These are phyloP conservation scores for Sebastes matsubarae DNA, from an alignment of 2,797 vertebrate genomes.

Conservation along the genomic window DNA sequence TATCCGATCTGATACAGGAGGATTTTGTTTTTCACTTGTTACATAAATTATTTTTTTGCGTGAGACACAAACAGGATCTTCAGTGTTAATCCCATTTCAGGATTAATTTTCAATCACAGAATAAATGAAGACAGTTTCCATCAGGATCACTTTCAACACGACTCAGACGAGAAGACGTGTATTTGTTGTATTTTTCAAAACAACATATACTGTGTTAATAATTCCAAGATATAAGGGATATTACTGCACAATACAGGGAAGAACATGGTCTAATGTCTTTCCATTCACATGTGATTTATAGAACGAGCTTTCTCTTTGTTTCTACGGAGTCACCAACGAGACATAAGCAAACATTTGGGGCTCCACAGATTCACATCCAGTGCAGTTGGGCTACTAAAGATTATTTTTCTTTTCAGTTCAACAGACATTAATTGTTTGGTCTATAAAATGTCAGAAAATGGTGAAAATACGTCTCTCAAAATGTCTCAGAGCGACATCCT, in stretches of 20 bases:
- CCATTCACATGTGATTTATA: neutral
- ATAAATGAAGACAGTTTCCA: constrained; percentile 7
- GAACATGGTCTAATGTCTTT: neutral
- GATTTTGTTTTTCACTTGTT: constrained; percentile 19
- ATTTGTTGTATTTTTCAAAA: neutral
- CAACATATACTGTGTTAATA: neutral
- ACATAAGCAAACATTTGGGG: neutral
- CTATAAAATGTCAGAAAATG: neutral
- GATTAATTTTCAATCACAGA: constrained; percentile 50
- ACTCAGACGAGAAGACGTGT: neutral
- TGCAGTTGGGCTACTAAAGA: too few species aligned
- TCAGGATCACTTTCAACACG: neutral
- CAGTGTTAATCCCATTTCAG: constrained; percentile 35
- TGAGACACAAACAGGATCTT: constrained; percentile 29
- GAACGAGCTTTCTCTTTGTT: neutral
- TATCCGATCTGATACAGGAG: neutral
- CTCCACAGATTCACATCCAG: too few species aligned
- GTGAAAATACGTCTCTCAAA: too few species aligned
- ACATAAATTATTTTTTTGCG: constrained; percentile 30
- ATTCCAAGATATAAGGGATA: too few species aligned
- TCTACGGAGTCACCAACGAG: neutral
- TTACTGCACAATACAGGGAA: neutral
- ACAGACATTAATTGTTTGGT: neutral
- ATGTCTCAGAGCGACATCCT: too few species aligned
- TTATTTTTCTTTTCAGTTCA: neutral